Evolutionary conservation across 2,888 invertebrate species (phyloP).

Genomic region (Byasa hedistus): DNA sequence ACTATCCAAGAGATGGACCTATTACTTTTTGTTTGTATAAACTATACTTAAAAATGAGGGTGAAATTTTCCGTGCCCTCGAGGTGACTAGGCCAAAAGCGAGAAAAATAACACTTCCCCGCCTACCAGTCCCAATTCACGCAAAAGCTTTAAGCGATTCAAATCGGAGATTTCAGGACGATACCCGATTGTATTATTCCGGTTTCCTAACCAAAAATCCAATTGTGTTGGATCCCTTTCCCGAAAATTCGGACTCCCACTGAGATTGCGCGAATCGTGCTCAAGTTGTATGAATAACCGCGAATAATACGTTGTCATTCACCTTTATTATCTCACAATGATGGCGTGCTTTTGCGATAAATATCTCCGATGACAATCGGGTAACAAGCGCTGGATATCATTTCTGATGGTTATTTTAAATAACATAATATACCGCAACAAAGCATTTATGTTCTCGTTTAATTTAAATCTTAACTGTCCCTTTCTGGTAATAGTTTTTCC

Average conservation of each 20-base stretch:
- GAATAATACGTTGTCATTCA: slow-evolving; percentile 79
- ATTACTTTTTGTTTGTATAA: not conserved
- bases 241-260: slow-evolving; percentile 70
- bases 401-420: slow-evolving; percentile 63
- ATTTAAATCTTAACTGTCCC: slow-evolving; percentile 16
- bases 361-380: slow-evolving; percentile 70
- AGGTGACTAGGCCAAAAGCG: slow-evolving; percentile 58
- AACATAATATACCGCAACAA: slow-evolving; percentile 59
- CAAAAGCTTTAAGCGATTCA: slow-evolving; percentile 75
- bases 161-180: slow-evolving; percentile 78
- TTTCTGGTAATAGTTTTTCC: slow-evolving; percentile 1
- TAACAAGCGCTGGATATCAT: slow-evolving; percentile 47
- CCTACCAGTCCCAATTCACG: slow-evolving; percentile 60
- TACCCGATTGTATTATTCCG: slow-evolving; percentile 79
- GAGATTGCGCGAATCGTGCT: slow-evolving; percentile 74
- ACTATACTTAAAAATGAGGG: not conserved
- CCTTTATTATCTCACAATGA: slow-evolving; percentile 79
- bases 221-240: slow-evolving; percentile 75
- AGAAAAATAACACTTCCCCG: slow-evolving; percentile 57
- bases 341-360: slow-evolving; percentile 76
- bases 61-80: slow-evolving; percentile 29
- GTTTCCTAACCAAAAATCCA: slow-evolving; percentile 79
- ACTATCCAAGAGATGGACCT: too few species aligned
- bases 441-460: slow-evolving; percentile 42
- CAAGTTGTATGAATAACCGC: slow-evolving; percentile 68